Conservation (phyloP, 1,140 invertebrate genomes). For the Triops longicaudatus region DNA sequence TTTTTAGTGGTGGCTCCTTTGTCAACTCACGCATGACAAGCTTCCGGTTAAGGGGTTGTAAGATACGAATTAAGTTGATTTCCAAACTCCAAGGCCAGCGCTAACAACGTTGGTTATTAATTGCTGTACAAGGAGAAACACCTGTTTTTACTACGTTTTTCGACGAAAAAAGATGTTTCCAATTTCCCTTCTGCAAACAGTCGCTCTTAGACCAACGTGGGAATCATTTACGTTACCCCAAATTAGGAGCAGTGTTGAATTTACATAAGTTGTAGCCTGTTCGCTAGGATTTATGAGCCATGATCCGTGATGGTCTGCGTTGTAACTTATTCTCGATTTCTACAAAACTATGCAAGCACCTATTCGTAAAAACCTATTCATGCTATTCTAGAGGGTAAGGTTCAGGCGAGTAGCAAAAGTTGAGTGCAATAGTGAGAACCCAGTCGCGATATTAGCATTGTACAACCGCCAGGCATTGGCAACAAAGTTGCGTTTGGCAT, state of each 20-base stretch:
- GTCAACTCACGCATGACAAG: constrained; percentile 13
- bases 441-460: background rate
- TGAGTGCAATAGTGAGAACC: background rate
- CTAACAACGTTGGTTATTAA: background rate
- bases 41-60: background rate
- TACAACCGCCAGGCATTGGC: background rate
- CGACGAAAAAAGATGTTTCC: background rate
- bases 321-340: background rate
- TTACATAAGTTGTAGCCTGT: background rate
- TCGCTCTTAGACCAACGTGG: no score
- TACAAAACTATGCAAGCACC: background rate
- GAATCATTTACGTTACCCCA: no score
- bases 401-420: no score
- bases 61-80: background rate
- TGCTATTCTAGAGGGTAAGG: no score
- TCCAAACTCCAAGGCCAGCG: background rate
- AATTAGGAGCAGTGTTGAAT: background rate
- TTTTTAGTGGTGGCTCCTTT: background rate
- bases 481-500: background rate
- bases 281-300: background rate
- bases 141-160: background rate
- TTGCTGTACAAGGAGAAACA: background rate
- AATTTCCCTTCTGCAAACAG: background rate
- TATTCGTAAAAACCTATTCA: no score
- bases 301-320: background rate